Conservation (phyloP, 1,140 invertebrate genomes). For the Drosophila micromelanica region DNA sequence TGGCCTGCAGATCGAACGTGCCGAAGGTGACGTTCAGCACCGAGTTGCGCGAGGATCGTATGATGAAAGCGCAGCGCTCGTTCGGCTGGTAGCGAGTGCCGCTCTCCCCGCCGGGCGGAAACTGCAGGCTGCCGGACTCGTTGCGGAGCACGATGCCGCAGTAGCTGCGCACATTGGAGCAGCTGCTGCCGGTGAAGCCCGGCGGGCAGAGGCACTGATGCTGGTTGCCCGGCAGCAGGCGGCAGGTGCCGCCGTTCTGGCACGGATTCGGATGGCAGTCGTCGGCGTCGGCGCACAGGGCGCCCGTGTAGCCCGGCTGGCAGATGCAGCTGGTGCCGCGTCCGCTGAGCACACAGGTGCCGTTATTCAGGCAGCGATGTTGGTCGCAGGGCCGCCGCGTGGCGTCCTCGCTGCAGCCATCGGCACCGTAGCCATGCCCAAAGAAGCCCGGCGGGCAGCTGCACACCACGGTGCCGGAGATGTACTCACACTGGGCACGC, state of each 20-base stretch:
- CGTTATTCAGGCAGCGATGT: conserved; percentile 87
- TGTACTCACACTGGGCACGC: conserved; percentile 91
- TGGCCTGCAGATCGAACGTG: conserved; percentile 87
- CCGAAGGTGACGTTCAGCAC: conserved; percentile 92
- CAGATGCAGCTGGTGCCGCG: conserved; percentile 87
- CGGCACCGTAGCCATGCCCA: conserved; percentile 86
- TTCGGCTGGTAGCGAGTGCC: conserved; percentile 85
- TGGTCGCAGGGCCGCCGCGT: conserved; percentile 56
- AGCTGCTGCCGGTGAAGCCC: conserved; percentile 85
- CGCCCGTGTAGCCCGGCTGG: conserved; percentile 73
- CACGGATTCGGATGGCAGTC: conserved; percentile 90
- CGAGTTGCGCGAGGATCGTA: conserved; percentile 86
- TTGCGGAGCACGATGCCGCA: conserved; percentile 86
- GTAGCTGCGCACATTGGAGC: conserved; percentile 52
- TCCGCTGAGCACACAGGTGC: conserved; percentile 87
- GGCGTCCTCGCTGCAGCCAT: conserved; percentile 59
- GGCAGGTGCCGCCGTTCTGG: conserved; percentile 90
- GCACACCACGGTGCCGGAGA: conserved; percentile 88
- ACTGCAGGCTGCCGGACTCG: conserved; percentile 43
- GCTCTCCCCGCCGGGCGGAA: conserved; percentile 85
- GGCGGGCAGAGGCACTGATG: conserved; percentile 84
- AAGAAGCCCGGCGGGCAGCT: conserved; percentile 90
- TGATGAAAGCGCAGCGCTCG: conserved; percentile 92
- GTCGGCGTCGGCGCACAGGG: conserved; percentile 85
- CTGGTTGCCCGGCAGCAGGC: conserved; percentile 81